Conservation (phyloP, 2,888 invertebrate genomes). For the Mactromeris polynyma region DNA sequence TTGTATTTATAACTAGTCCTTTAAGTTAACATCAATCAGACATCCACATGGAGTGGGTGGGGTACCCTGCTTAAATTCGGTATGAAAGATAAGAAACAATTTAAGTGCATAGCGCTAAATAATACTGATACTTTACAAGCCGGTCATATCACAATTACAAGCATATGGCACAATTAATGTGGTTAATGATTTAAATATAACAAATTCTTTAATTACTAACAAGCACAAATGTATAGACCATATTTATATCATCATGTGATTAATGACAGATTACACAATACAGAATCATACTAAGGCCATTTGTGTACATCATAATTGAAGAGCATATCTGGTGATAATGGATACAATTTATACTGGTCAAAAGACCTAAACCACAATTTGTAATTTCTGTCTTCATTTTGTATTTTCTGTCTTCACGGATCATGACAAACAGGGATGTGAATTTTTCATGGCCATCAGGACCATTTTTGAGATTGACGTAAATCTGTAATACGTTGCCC, state of each 20-base stretch:
- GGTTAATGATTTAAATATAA: not conserved
- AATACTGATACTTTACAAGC: not conserved
- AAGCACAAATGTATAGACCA: not conserved
- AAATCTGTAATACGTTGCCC: too few relatives aligned
- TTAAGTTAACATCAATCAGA: too few relatives aligned
- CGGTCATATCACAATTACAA: not conserved
- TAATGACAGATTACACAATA: not conserved
- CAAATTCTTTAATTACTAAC: not conserved
- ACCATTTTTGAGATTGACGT: too few relatives aligned
- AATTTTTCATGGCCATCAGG: too few relatives aligned
- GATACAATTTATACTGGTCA: not conserved
- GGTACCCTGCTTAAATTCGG: too few relatives aligned
- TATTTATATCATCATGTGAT: not conserved
- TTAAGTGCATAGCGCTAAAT: not conserved
- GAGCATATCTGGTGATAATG: not conserved
- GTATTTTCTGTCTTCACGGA: not conserved
- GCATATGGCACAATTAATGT: not conserved
- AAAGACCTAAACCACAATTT: not conserved
- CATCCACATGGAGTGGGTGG: too few relatives aligned
- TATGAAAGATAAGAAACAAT: too few relatives aligned
- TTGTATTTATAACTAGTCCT: too few relatives aligned
- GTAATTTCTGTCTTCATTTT: not conserved
- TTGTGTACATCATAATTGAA: not conserved
- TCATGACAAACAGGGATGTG: not conserved
- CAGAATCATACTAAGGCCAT: not conserved